A percentile compares a stretch with the other conserved stretches of the same genome.
These are phyloP conservation scores for Pagetopsis macropterus DNA, from an alignment of 2,797 vertebrate species.

Conservation along the genomic window DNA sequence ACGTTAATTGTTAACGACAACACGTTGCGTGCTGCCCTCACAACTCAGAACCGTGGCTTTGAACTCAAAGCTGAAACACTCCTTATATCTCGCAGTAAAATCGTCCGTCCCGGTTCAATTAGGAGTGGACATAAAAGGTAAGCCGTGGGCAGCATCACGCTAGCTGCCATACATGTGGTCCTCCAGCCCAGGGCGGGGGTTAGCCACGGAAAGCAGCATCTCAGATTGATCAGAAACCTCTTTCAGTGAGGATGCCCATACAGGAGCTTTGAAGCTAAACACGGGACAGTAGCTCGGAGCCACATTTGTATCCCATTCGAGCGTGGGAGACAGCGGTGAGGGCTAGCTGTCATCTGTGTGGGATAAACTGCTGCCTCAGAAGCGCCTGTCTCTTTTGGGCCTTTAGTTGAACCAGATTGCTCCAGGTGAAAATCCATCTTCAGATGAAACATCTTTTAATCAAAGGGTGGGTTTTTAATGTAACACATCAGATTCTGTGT, in stretches of 20 bases:
- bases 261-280: slow-evolving; percentile 63
- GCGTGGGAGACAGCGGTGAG: slow-evolving; percentile 50
- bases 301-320: slow-evolving; percentile 56
- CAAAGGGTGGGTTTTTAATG: slow-evolving; percentile 75
- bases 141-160: slow-evolving; percentile 25
- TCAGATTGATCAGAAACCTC: slow-evolving; percentile 51
- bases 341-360: slow-evolving; percentile 65
- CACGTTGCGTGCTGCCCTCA: slow-evolving; percentile 21
- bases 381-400: slow-evolving; percentile 75
- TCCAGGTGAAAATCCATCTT: slow-evolving; percentile 74
- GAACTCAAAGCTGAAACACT: slow-evolving; percentile 35
- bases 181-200: slow-evolving; percentile 23
- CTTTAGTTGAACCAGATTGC: slow-evolving; percentile 61
- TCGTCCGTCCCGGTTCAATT: slow-evolving; percentile 29
- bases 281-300: slow-evolving; percentile 72
- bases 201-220: slow-evolving; percentile 37
- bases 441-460: slow-evolving; percentile 75
- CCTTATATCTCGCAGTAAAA: slow-evolving; percentile 40
- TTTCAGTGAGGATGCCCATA: slow-evolving; percentile 43
- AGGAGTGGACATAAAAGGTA: slow-evolving; percentile 60
- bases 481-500: slow-evolving; percentile 70
- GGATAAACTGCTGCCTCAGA: slow-evolving; percentile 81
- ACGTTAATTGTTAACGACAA: slow-evolving; percentile 38
- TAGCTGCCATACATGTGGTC: slow-evolving; percentile 29
- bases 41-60: slow-evolving; percentile 30